phyloP scores from a whole-genome alignment of 2,888 invertebrate genomes.

The Tolmerus cingulatus region DNA sequence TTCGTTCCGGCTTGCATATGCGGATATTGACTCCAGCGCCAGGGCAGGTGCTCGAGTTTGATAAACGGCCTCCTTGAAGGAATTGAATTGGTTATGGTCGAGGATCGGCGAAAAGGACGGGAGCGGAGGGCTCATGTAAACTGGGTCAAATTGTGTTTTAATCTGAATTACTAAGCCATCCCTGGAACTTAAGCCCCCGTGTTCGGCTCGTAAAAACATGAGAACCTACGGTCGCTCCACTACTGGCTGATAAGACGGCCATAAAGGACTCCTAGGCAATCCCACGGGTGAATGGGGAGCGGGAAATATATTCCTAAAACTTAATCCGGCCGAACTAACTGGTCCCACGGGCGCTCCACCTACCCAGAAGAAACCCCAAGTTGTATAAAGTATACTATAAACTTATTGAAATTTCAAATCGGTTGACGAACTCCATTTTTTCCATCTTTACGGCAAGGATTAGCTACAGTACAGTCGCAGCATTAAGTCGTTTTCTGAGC shows the following conservation, averaged over 20 bases:
- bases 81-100: neutral
- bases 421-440: slow-evolving; percentile 24
- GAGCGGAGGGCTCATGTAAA: neutral
- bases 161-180: neutral
- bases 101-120: neutral
- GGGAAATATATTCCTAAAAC: neutral
- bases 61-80: neutral
- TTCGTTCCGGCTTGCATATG: neutral
- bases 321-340: neutral
- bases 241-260: neutral
- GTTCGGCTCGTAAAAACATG: neutral
- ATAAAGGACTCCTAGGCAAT: neutral
- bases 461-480: neutral
- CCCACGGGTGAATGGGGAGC: neutral
- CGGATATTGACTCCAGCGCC: neutral
- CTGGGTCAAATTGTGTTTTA: neutral
- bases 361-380: neutral
- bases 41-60: slow-evolving; percentile 14
- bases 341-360: neutral
- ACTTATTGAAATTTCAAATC: slow-evolving; percentile 30
- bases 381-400: neutral
- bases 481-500: slow-evolving; percentile 23
- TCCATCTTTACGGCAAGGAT: neutral
- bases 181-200: neutral
- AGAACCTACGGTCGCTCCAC: neutral